Conservation (phyloP, 2,888 invertebrate genomes). For the Dusona sp. region DNA sequence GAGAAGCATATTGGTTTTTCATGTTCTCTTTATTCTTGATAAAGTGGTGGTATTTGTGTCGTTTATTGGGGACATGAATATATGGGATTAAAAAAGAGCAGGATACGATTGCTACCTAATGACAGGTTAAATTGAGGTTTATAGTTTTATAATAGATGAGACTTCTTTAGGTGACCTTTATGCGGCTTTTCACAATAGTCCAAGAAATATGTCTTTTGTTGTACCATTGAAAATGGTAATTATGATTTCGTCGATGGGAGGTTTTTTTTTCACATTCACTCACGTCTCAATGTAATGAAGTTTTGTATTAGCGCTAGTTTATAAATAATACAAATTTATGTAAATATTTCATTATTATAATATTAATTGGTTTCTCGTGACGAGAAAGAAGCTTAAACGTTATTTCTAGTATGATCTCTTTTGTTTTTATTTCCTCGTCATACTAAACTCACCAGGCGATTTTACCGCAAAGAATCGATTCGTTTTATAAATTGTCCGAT, state of each 20-base stretch:
- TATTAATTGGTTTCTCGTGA: conserved; percentile 79
- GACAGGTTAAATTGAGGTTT: neutral
- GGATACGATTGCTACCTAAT: conserved; percentile 16
- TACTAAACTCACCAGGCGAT: conserved; percentile 72
- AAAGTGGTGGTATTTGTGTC: conserved; percentile 52
- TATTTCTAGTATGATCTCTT: conserved; percentile 78
- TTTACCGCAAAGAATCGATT: conserved; percentile 67
- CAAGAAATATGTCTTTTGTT: conserved; percentile 28
- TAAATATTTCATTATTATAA: conserved; percentile 81
- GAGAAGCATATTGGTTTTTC: conserved; percentile 78
- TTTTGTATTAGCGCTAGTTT: conserved; percentile 84
- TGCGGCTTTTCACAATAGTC: conserved; percentile 49
- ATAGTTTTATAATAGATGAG: neutral
- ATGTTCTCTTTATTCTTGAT: conserved; percentile 59
- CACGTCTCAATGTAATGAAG: conserved; percentile 81
- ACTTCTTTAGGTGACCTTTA: conserved; percentile 7
- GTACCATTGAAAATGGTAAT: conserved; percentile 43
- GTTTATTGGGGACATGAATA: conserved; percentile 46
- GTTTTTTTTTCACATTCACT: conserved; percentile 67
- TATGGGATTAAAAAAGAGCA: conserved; percentile 50
- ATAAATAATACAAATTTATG: conserved; percentile 84
- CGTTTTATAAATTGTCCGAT: conserved; percentile 55
- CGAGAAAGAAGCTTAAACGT: conserved; percentile 82
- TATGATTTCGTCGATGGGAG: conserved; percentile 59
- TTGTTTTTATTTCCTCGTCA: conserved; percentile 72